These are phyloP conservation scores for Orestias chungarensis DNA, from an alignment of 2,797 vertebrate species.

Conservation along the genomic window DNA sequence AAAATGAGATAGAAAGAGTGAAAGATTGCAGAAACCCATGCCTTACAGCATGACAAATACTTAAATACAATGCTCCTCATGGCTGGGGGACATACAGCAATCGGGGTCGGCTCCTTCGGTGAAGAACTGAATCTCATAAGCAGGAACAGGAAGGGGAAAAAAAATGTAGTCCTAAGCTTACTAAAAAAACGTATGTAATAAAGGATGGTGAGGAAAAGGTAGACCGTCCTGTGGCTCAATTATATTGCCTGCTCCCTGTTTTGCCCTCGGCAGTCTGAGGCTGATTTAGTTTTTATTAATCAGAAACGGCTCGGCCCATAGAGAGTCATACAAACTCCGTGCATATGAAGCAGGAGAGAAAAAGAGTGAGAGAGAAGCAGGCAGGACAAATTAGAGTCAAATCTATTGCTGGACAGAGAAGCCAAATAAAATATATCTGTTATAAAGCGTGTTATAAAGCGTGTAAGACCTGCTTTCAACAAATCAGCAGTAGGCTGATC, in stretches of 20 bases:
- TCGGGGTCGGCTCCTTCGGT: slow-evolving; percentile 39
- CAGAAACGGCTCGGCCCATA: slow-evolving; percentile 48
- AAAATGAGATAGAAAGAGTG: slow-evolving; percentile 35
- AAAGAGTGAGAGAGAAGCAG: slow-evolving; percentile 11
- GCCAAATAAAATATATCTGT: slow-evolving; percentile 65
- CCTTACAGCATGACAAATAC: slow-evolving; percentile 57
- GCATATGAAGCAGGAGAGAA: slow-evolving; percentile 26
- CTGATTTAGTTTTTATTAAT: slow-evolving; percentile 69
- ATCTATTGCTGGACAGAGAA: slow-evolving; percentile 40
- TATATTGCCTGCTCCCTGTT: slow-evolving; percentile 50
- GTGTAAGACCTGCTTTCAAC: slow-evolving; percentile 4
- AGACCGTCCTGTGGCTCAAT: slow-evolving; percentile 50
- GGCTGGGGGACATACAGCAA: slow-evolving; percentile 36
- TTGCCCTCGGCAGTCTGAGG: slow-evolving; percentile 48
- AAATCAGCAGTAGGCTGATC: background rate
- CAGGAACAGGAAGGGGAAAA: slow-evolving; percentile 27
- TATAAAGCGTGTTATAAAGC: slow-evolving; percentile 46
- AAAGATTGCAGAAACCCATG: slow-evolving; percentile 54
- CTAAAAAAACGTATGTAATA: slow-evolving; percentile 19
- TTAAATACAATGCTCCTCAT: slow-evolving; percentile 58
- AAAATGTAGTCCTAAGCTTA: slow-evolving; percentile 39
- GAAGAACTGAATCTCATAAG: slow-evolving; percentile 37
- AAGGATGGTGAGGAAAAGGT: slow-evolving; percentile 60
- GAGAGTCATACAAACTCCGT: slow-evolving; percentile 47
- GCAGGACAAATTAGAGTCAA: slow-evolving; percentile 58